Base-by-base conservation (phyloP, 2,113 vertebrate genomes). In the Oreamnos americanus region DNA sequence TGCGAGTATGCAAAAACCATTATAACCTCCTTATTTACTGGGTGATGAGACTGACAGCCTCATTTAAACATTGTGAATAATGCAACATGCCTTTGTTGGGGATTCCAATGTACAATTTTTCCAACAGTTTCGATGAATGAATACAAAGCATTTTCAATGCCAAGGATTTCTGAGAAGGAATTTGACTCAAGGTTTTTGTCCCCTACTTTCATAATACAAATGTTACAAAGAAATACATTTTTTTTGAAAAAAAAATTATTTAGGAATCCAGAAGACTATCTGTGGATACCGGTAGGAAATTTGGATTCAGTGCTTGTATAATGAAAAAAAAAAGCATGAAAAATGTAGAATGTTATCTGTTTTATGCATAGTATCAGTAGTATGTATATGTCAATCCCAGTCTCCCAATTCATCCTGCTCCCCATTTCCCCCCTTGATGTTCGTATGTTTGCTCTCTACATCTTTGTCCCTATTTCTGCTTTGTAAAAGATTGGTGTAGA, bases 61-160 rank as follows among this genome's bases (percentile, higher is more conserved):
- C 43, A 90, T 96, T 97, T 92, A 91, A 94, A 92, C 43, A 57
- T 39, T 96, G 64, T 89, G 51, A 95, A 82, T 88, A 93, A 81
- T 85, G 64, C 74, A 95, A 95, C 88, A 78, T 95, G 45, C 23
- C 33, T 96, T 90, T 92, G 39, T 43, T 90, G 62, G 33, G 21
- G 17, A 88, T 96, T 64, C 57, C 15, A 43, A 45, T 39, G n/a
- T 43, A 39, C 17, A 85, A 36, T n/a, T 95, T 95, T 76, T 21
- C 64, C 57, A 87, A 62, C 2, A 92, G 45, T 96, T 95, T 96
- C 3, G 17, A n/a, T 94, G 26, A 87, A 60, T 53, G 33, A 94
- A 76, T 96, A 53, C 45, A 85, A 95, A 94, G 25, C 81, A 36
- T 90, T 91, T 62, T 94, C 57, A 93, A 47, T 85, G 39, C 67